Base-by-base conservation (phyloP, 2,888 invertebrate genomes). In the Anarsia innoxiella region DNA sequence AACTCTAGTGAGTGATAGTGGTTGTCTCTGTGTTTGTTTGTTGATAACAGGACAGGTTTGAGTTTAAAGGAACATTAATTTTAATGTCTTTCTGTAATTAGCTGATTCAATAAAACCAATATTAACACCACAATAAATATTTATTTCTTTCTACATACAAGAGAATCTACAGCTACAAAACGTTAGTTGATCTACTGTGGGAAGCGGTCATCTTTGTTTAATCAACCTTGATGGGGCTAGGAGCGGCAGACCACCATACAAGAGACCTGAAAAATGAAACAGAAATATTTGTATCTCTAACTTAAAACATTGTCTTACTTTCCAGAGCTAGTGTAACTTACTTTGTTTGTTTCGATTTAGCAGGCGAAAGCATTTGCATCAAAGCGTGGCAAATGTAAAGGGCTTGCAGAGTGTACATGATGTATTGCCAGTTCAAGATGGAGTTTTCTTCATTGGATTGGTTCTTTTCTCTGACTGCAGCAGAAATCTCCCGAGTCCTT, bases 371-470 rank as follows among this genome's bases (percentile, higher is more conserved):
- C 45, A 67, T 46, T 39, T 76, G 69, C 38, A 62, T 45, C 23
- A 79, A 37, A 3, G 80, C 44, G 3, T 66, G 56, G 41, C 68
- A 61, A 13, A 80, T 39, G 43, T 83, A 83, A 28, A 72, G 57
- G 8, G 53, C 72, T 57, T 82, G 80, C 34, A 82, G 29, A 9
- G 67, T 61, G 44, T 75, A 79, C 31, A 82, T 56, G n/a, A 74
- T 28, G 36, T 66, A 63, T 48, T 71, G 67, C 79, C 73, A 77
- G 39, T 56, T 66, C 23, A 51, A 46, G 6, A 19, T 31, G 13
- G 31, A 11, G 10, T 44, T 31, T 28, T 46, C 32, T 12, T 44
- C 44, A 36, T 51, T 45, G 6, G 44, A 14, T 9, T 49, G 34
- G n/a, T 25, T 42, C 16, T 47, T 47, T n/a, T 31, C 36, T 37